Evolutionary conservation across 64 coral and sea anemone genomes (phyloP).

Genomic region (Dendronephthya gigantea): DNA sequence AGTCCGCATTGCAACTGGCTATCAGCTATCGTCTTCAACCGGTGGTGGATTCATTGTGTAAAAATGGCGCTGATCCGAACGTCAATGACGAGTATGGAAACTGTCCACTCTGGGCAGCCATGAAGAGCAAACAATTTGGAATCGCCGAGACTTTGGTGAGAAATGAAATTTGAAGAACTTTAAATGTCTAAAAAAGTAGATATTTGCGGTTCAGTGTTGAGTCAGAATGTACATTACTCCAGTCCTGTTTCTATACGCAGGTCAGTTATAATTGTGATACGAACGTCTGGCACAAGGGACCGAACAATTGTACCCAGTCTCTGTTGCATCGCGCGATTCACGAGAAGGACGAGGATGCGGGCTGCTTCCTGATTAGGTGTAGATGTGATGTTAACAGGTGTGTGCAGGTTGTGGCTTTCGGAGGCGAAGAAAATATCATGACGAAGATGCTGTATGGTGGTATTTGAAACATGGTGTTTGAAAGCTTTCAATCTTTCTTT

Average conservation of each 20-base stretch:
- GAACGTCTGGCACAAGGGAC: conserved; percentile 81
- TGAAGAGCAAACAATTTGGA: conserved; percentile 62
- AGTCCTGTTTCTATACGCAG: background rate
- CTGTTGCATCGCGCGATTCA: conserved; percentile 75
- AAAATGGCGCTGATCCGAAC: conserved; percentile 51
- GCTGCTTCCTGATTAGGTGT: conserved; percentile 74
- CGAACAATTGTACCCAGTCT: conserved; percentile 94
- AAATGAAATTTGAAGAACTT: no score
- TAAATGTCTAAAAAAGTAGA: no score
- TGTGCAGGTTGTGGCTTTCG: no score
- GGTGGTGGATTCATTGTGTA: conserved; percentile 69
- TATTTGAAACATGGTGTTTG: background rate
- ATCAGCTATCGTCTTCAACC: conserved; percentile 81
- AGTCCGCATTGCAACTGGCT: conserved; percentile 61
- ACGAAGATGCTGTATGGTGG: no score
- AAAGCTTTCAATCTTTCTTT: background rate
- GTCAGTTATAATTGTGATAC: conserved; percentile 61
- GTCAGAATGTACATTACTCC: no score
- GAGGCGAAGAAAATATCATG: no score
- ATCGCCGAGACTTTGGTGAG: conserved; percentile 80
- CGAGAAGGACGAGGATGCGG: conserved; percentile 54
- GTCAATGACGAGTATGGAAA: conserved; percentile 65
- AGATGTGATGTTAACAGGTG: conserved; percentile 95
- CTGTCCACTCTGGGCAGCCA: conserved; percentile 73
- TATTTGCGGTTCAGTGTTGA: no score